These are phyloP conservation scores for Petrophora chlorosata DNA, from an alignment of 2,888 invertebrate genomes.

Conservation along the genomic window DNA sequence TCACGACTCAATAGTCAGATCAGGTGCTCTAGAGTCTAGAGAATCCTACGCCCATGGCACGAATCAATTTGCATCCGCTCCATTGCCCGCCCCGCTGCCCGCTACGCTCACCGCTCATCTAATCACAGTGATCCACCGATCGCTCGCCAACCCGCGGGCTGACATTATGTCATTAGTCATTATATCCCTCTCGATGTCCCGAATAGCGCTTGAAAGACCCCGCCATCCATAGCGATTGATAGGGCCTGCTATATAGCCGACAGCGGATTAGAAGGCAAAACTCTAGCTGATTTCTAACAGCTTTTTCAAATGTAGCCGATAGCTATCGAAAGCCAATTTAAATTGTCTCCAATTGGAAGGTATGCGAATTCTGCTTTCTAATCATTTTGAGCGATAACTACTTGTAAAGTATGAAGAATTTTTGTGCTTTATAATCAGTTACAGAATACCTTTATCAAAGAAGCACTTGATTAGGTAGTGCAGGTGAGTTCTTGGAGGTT, in stretches of 20 bases:
- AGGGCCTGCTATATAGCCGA: slow-evolving; percentile 59
- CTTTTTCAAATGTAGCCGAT: slow-evolving; percentile 62
- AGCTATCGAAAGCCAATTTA: slow-evolving; percentile 33
- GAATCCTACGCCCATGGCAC: slow-evolving; percentile 48
- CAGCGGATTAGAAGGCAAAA: slow-evolving; percentile 45
- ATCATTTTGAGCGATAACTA: neutral
- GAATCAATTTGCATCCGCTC: slow-evolving; percentile 63
- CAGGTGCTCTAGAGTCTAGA: slow-evolving; percentile 7
- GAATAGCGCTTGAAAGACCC: slow-evolving; percentile 63
- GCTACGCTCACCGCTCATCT: slow-evolving; percentile 45
- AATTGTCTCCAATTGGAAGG: slow-evolving; percentile 33
- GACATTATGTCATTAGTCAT: slow-evolving; percentile 78
- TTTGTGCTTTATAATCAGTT: slow-evolving; percentile 6
- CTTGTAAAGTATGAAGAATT: too few relatives aligned
- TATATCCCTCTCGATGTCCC: slow-evolving; percentile 60
- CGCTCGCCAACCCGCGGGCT: slow-evolving; percentile 59
- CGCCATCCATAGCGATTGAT: slow-evolving; percentile 62
- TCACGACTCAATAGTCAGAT: neutral
- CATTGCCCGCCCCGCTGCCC: slow-evolving; percentile 53
- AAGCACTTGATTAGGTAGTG: neutral
- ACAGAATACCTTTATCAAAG: neutral
- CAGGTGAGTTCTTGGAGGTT: neutral
- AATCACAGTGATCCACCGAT: slow-evolving; percentile 63
- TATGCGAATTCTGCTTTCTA: slow-evolving; percentile 4
- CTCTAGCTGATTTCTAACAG: slow-evolving; percentile 39